Base-by-base conservation (phyloP, 2,888 invertebrate genomes). In the Neoascia interrupta region DNA sequence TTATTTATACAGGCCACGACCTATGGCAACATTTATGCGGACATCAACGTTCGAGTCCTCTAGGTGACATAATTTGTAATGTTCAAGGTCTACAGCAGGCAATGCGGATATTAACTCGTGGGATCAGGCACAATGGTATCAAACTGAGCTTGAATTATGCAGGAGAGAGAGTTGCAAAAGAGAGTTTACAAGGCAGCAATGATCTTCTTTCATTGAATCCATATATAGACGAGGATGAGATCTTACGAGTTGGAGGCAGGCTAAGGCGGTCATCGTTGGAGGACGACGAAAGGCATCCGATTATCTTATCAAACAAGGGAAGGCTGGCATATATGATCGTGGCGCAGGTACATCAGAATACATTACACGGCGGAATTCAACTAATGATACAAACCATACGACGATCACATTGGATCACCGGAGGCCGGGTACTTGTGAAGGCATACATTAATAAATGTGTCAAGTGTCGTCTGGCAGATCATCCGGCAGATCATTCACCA, bases 161-260 rank as follows among this genome's bases (percentile, higher is more conserved):
- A 13, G 34, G 13, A 16, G 45, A 31, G 21, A 26, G n/a, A 54
- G 8, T 5, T 8, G 5, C 4, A 8, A 26, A 5, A 26, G 8
- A 36, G 19, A 11, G 37, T 34, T 45, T 66, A 45, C 36, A 53
- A 36, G 13, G 26, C 37, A 34, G 18, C 19, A 66, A 34, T 21
- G 5, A 6, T 13, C 54, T 66, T 1, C 21, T 28, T 37, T 66
- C 45, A 15, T 23, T 45, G 45, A 34, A 66, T 13, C 36, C 54
- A 66, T 49, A 49, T 21, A 15, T 54, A 4, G 45, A 54, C 13
- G 31, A 36, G 36, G 21, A 36, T 2, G 31, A 31, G 1, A 54
- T 54, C 54, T 21, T 54, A n/a, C 23, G 54, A 43, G 53, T 45
- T 41, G 64, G 64, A 15, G 54, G 64, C 41, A 51, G 66, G n/a